phyloP scores from a whole-genome alignment of 2,888 invertebrate genomes.

The Epinotia bilunana region DNA sequence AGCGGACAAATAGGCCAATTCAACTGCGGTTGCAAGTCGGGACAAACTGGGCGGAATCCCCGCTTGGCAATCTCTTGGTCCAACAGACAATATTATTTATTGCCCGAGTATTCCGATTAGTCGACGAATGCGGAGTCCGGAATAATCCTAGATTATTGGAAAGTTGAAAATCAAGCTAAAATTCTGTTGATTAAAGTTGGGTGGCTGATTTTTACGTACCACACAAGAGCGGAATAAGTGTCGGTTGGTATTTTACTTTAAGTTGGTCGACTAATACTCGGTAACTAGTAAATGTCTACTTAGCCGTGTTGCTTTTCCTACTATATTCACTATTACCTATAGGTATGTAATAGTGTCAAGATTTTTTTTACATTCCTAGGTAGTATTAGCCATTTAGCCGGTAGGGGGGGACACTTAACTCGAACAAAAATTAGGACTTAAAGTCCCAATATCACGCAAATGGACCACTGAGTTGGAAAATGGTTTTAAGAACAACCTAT shows the following conservation, averaged over 20 bases:
- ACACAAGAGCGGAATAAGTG: not conserved
- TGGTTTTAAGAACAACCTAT: no score
- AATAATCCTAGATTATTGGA: conserved; percentile 24
- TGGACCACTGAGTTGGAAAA: no score
- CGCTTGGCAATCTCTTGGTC: conserved; percentile 32
- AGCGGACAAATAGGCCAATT: conserved; percentile 32
- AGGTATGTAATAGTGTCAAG: no score
- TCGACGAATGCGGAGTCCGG: conserved; percentile 1
- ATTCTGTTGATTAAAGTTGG: not conserved
- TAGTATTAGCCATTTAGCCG: no score
- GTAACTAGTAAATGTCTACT: no score
- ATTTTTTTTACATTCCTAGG: no score
- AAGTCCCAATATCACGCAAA: no score
- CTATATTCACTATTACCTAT: no score
- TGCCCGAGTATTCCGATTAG: conserved; percentile 37
- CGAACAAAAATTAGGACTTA: no score
- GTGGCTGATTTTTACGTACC: not conserved
- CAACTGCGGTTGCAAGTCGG: conserved; percentile 24
- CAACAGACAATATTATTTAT: conserved; percentile 42
- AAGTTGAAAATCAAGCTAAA: conserved; percentile 7
- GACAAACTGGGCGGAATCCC: conserved; percentile 13
- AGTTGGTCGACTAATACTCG: no score
- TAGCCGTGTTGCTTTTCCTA: no score
- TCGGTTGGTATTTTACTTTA: not conserved
- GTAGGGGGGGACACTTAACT: no score